A percentile compares a stretch with the other conserved stretches of the same genome.
Evolutionary conservation across 2,888 invertebrate species (phyloP).

Genomic region (Spisula subtruncata): DNA sequence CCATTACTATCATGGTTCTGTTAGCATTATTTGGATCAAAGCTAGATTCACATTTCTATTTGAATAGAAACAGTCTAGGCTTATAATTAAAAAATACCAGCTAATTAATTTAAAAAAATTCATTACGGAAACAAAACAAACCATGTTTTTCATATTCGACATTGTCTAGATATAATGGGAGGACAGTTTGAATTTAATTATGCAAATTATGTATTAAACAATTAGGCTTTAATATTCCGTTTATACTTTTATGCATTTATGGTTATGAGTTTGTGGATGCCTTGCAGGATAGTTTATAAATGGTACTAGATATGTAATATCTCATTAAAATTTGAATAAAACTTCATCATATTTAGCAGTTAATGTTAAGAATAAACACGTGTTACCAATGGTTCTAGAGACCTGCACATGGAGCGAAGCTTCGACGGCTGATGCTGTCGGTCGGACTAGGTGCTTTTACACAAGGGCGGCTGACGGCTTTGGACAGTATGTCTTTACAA

Average conservation of each 20-base stretch:
- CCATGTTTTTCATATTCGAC: background rate
- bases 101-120: background rate
- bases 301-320: background rate
- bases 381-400: background rate
- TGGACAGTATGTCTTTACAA: background rate
- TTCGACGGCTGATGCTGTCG: slow-evolving; percentile 20
- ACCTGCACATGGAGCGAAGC: background rate
- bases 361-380: slow-evolving; percentile 10
- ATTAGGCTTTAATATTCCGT: background rate
- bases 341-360: background rate
- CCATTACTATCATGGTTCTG: background rate
- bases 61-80: background rate
- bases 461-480: too few relatives aligned
- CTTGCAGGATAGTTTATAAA: background rate
- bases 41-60: background rate
- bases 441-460: too few relatives aligned
- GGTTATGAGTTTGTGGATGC: background rate
- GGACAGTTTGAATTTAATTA: background rate
- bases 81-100: background rate
- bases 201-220: background rate
- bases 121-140: background rate
- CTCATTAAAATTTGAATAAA: background rate
- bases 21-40: background rate
- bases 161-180: background rate
- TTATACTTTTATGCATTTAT: background rate